A percentile compares a stretch with the other conserved stretches of the same genome.
Evolutionary conservation across 2,888 invertebrate genomes (phyloP).

Genomic region (Sarcophaga rosellei): DNA sequence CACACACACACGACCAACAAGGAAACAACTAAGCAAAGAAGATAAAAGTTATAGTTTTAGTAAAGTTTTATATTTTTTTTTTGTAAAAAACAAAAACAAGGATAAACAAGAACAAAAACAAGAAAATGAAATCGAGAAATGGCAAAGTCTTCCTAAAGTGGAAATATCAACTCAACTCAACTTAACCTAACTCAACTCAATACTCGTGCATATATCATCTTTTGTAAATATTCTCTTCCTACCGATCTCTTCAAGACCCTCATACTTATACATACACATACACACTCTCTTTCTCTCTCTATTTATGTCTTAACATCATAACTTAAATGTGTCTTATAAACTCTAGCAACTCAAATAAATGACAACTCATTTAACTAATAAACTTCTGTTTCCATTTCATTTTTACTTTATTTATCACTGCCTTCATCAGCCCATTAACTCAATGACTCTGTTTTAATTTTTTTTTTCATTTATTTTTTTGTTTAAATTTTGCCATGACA

Average conservation of each 20-base stretch:
- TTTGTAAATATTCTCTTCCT: conserved; percentile 59
- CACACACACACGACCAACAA: conserved; percentile 29
- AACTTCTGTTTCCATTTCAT: conserved; percentile 18
- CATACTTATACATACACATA: neutral
- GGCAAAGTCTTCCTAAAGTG: conserved; percentile 43
- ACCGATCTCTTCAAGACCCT: conserved; percentile 41
- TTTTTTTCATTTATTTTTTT: conserved; percentile 23
- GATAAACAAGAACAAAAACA: conserved; percentile 9
- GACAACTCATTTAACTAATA: conserved; percentile 1
- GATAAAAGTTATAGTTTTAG: conserved; percentile 27
- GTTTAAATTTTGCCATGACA: conserved; percentile 17
- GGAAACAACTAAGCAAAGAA: conserved; percentile 48
- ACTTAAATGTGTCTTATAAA: conserved; percentile 3
- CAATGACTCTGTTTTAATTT: conserved; percentile 34
- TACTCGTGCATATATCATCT: conserved; percentile 71
- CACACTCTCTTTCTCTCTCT: conserved; percentile 31
- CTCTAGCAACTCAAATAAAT: conserved; percentile 26
- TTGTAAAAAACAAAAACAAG: neutral
- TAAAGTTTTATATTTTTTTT: conserved; percentile 4
- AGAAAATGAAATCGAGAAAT: conserved; percentile 51
- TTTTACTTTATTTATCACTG: conserved; percentile 41
- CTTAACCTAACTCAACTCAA: conserved; percentile 66
- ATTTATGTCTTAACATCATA: neutral
- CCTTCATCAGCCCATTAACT: conserved; percentile 51
- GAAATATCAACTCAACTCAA: conserved; percentile 36